Base-by-base conservation (phyloP, 2,888 invertebrate genomes). In the Caenorhabditis becei region DNA sequence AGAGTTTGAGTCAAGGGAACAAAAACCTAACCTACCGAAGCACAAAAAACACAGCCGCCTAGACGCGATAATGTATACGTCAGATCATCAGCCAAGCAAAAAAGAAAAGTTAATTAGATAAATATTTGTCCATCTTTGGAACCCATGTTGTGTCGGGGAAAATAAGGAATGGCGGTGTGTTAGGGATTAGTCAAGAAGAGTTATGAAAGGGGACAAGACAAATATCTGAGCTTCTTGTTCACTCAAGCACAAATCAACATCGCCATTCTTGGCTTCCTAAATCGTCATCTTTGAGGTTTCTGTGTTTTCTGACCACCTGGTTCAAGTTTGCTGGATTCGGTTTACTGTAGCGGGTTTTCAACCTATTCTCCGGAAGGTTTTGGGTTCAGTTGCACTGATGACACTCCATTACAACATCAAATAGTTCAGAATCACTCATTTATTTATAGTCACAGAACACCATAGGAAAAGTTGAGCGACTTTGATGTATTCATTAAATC, bases 401-500 rank as follows among this genome's bases (percentile, higher is more conserved):
- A n/a, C n/a, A n/a, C n/a, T n/a, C n/a, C n/a, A n/a, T n/a, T n/a
- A 41, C 41, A 41, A 41, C 7, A 14, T 11, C 14, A 7, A 32
- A 32, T 7, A 32, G 32, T 32, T n/a, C n/a, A n/a, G n/a, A n/a
- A n/a, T n/a, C n/a, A n/a, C n/a, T n/a, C 4, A 10, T 41, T 41
- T 41, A 41, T 41, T 41, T 3, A 41, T 10, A 47, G 56, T 56
- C 49, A 63, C 44, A 71, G 7, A 14, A 32, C 35, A 44, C 75
- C 75, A 26, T 75, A 77, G 16, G 70, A 66, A 47, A 78, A 78
- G 35, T 71, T 71, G 14, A 71, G 47, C 1, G 53, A 28, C 24
- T 78, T 71, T 10, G 78, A 58, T 20, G 66, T 70, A 10, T 47
- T 78, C 53, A 78, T 56, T 16, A 78, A 61, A 66, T 71, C 65